Conservation (phyloP, 1,140 invertebrate species). For the Cotesia typhae region DNA sequence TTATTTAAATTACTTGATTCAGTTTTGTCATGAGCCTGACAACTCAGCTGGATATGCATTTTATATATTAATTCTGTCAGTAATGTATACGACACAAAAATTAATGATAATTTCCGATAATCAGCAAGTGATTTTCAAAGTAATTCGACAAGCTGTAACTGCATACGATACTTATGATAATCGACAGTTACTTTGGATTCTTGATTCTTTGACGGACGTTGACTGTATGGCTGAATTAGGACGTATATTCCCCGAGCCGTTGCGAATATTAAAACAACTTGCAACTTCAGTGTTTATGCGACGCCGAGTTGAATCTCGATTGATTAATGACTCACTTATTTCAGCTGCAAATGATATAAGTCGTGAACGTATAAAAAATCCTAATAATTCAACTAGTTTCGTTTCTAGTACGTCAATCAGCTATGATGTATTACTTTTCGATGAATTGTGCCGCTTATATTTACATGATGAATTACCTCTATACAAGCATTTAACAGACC, state of each 20-base stretch:
- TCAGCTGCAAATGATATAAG: neutral
- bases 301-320: neutral
- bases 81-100: slow-evolving; percentile 8
- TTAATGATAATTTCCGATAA: neutral
- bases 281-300: neutral
- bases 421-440: slow-evolving; percentile 2
- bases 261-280: neutral
- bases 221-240: neutral
- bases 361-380: neutral
- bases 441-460: neutral
- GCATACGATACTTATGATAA: neutral
- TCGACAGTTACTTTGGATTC: slow-evolving; percentile 2
- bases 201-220: neutral
- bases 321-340: neutral
- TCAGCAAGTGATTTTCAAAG: neutral
- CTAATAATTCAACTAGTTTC: neutral
- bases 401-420: slow-evolving; percentile 1
- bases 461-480: neutral
- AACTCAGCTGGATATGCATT: neutral
- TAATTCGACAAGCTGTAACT: neutral
- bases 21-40: slow-evolving; percentile 2
- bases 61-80: neutral
- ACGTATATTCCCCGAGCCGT: neutral
- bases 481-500: neutral
- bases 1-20: neutral